Conservation (phyloP, 2,888 invertebrate genomes). For the Thera britannica region DNA sequence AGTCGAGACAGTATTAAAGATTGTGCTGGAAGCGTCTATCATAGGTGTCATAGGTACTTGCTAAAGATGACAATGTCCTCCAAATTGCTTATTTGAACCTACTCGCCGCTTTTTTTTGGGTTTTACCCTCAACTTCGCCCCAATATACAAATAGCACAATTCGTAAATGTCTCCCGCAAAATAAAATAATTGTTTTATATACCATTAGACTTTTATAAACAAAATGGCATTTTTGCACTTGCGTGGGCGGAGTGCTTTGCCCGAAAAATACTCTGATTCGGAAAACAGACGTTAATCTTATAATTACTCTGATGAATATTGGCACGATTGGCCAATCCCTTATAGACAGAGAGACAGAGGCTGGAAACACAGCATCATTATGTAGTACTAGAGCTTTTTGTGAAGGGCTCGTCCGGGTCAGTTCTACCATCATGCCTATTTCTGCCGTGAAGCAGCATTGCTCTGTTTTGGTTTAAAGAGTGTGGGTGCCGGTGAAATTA, state of each 20-base stretch:
- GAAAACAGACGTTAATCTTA: constrained; percentile 49
- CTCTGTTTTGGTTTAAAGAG: too few species aligned
- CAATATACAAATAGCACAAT: constrained; percentile 6
- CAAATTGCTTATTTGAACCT: neutral
- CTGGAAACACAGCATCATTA: neutral
- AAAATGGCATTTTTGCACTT: constrained; percentile 16
- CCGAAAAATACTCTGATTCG: constrained; percentile 43
- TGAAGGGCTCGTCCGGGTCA: too few species aligned
- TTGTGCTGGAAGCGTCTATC: too few species aligned
- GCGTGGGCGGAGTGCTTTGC: constrained; percentile 40
- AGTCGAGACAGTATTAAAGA: too few species aligned
- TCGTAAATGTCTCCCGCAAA: constrained; percentile 19
- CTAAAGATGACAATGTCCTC: too few species aligned
- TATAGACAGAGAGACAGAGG: constrained; percentile 27
- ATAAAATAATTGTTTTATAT: constrained; percentile 30
- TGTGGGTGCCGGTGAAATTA: too few species aligned
- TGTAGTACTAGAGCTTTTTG: too few species aligned
- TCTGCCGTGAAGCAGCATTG: too few species aligned
- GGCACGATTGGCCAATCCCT: constrained; percentile 37
- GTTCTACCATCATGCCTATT: too few species aligned
- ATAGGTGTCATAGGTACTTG: too few species aligned
- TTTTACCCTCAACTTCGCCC: neutral
- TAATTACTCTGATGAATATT: constrained; percentile 46
- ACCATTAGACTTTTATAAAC: constrained; percentile 27
- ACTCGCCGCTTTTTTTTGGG: neutral